Evolutionary conservation across 2,888 invertebrate species (phyloP).

Genomic region (Taenaris catops): DNA sequence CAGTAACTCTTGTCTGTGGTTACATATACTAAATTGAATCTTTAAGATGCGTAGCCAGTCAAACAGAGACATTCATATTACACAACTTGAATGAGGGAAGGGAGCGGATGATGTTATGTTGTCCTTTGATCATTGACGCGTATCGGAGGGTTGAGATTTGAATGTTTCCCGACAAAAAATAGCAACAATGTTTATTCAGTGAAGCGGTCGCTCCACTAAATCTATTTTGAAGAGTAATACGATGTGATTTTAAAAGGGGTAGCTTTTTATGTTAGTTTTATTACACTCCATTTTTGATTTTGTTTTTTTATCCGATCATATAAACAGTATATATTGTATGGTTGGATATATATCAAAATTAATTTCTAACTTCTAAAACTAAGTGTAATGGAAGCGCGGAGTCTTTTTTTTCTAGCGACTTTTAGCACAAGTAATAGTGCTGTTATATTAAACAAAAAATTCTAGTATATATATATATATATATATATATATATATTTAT

Average conservation of each 20-base stretch:
- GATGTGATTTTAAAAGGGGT: slow-evolving; percentile 16
- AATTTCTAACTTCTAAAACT: too few species aligned
- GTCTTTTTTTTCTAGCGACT: too few species aligned
- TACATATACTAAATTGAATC: slow-evolving; percentile 42
- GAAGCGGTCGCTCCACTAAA: slow-evolving; percentile 18
- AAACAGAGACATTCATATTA: slow-evolving; percentile 32
- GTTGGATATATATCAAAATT: too few species aligned
- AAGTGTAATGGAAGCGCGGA: too few species aligned
- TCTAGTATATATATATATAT: too few species aligned
- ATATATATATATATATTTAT: too few species aligned
- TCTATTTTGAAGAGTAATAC: slow-evolving; percentile 16
- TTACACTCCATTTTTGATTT: too few species aligned
- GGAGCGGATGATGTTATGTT: slow-evolving; percentile 28
- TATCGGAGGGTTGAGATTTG: slow-evolving; percentile 34
- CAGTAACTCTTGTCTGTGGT: slow-evolving; percentile 37
- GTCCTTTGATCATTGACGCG: slow-evolving; percentile 43
- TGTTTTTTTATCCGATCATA: too few species aligned
- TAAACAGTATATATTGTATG: too few species aligned
- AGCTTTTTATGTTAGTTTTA: slow-evolving; percentile 6
- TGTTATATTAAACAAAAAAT: too few species aligned
- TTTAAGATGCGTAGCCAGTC: slow-evolving; percentile 40
- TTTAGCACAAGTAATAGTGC: too few species aligned
- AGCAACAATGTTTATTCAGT: slow-evolving; percentile 35
- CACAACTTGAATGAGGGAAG: slow-evolving; percentile 25
- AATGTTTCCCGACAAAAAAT: slow-evolving; percentile 36